Percentiles rank a stretch among this genome's conserved stretches.
These are phyloP conservation scores for Cyanistes caeruleus DNA, from an alignment of 2,113 vertebrate genomes.

Conservation along the genomic window DNA sequence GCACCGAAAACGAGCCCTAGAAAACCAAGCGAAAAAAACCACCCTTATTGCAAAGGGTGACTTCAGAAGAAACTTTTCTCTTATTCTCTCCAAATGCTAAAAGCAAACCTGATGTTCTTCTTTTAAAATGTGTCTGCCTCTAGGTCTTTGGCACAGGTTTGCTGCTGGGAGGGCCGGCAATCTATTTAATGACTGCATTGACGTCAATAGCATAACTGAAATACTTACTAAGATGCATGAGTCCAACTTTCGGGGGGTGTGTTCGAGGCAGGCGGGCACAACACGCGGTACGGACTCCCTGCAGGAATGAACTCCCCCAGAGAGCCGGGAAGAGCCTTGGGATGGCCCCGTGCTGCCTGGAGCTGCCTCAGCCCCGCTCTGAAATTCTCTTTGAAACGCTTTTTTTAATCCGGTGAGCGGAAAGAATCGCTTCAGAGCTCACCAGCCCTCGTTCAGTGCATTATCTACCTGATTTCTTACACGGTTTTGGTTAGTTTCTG, in stretches of 20 bases:
- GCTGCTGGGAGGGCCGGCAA: conserved; percentile 87
- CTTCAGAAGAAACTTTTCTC: conserved; percentile 69
- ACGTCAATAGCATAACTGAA: conserved; percentile 99
- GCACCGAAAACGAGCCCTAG: background rate
- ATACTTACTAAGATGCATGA: conserved; percentile 93
- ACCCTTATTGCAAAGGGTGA: conserved; percentile 13
- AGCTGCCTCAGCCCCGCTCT: background rate
- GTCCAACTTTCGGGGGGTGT: conserved; percentile 83
- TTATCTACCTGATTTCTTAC: background rate
- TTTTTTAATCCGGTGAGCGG: background rate
- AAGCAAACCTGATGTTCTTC: conserved; percentile 83
- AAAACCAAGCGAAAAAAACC: conserved; percentile 6
- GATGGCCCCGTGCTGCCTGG: no score
- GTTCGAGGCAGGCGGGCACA: conserved; percentile 68
- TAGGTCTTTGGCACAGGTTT: conserved; percentile 85
- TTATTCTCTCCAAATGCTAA: conserved; percentile 68
- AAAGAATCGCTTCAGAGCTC: background rate
- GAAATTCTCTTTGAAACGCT: background rate
- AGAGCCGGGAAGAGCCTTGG: background rate
- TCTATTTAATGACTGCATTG: conserved; percentile 97
- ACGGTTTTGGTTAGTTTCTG: background rate
- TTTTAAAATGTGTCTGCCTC: conserved; percentile 84
- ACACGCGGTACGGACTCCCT: conserved; percentile 80
- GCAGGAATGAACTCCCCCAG: conserved; percentile 62
- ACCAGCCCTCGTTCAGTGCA: background rate